Conservation (phyloP, 2,113 vertebrate genomes). For the Trogon melanurus region DNA sequence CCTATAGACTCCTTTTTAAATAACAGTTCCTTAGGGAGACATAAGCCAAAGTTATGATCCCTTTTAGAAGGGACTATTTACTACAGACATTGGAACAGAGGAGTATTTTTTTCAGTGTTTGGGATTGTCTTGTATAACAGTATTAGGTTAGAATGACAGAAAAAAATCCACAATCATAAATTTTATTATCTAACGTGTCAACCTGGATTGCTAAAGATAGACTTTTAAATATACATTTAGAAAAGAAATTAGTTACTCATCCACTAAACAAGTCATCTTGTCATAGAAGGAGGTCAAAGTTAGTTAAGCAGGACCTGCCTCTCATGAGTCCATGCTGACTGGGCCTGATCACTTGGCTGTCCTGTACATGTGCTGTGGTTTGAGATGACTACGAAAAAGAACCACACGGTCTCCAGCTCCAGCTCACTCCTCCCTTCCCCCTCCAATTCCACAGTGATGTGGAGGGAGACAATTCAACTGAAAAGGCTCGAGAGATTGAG, state of each 20-base stretch:
- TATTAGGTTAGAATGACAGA: neutral
- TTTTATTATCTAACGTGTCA: neutral
- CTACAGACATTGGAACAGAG: neutral
- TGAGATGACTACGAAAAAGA: too few relatives aligned
- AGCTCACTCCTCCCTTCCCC: too few relatives aligned
- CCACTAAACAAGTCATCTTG: too few relatives aligned
- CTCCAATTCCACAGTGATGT: too few relatives aligned
- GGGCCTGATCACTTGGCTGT: too few relatives aligned
- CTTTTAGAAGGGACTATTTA: slow-evolving; percentile 25
- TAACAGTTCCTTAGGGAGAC: slow-evolving; percentile 36
- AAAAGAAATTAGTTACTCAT: neutral
- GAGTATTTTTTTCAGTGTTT: neutral
- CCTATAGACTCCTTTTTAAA: slow-evolving; percentile 6
- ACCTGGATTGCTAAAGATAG: neutral
- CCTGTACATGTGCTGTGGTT: too few relatives aligned
- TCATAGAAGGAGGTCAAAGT: too few relatives aligned
- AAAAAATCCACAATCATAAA: neutral
- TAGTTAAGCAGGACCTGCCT: too few relatives aligned
- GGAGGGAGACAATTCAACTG: too few relatives aligned
- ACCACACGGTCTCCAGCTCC: too few relatives aligned
- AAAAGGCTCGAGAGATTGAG: too few relatives aligned
- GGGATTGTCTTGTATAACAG: neutral
- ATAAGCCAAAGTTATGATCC: neutral
- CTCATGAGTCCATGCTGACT: too few relatives aligned
- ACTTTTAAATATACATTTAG: neutral